phyloP scores from a whole-genome alignment of 2,797 vertebrate species.

The Peromyscus nudipes region DNA sequence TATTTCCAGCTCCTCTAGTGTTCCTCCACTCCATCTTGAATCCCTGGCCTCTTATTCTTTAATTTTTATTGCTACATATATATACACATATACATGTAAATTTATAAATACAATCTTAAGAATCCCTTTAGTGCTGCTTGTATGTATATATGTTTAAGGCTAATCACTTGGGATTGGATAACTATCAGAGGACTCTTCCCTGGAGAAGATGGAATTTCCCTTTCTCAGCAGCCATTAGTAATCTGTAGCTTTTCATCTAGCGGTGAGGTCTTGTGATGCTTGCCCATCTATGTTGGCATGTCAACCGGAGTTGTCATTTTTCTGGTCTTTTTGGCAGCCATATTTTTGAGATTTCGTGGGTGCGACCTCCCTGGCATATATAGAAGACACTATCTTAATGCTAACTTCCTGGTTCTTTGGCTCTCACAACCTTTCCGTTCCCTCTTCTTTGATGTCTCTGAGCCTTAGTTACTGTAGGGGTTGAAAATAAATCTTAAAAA shows the following conservation, averaged over 20 bases:
- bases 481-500: not conserved
- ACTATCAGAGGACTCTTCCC: not conserved
- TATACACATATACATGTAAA: not conserved
- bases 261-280: not conserved
- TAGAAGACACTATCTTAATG: not conserved
- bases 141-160: not conserved
- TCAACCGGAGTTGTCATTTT: not conserved
- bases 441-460: not conserved
- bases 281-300: not conserved
- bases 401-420: not conserved
- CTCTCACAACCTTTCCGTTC: not conserved
- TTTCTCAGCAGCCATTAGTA: not conserved
- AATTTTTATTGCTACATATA: not conserved
- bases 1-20: not conserved
- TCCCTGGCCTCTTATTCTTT: not conserved
- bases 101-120: not conserved
- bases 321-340: not conserved
- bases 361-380: not conserved
- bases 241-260: not conserved
- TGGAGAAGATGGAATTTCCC: not conserved
- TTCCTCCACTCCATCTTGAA: not conserved
- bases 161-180: not conserved
- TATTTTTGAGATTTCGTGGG: not conserved
- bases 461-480: not conserved
- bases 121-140: not conserved